A percentile compares a stretch with the other conserved stretches of the same genome.
Evolutionary conservation across 2,888 invertebrate species (phyloP).

Genomic region (Cheilosia soror): DNA sequence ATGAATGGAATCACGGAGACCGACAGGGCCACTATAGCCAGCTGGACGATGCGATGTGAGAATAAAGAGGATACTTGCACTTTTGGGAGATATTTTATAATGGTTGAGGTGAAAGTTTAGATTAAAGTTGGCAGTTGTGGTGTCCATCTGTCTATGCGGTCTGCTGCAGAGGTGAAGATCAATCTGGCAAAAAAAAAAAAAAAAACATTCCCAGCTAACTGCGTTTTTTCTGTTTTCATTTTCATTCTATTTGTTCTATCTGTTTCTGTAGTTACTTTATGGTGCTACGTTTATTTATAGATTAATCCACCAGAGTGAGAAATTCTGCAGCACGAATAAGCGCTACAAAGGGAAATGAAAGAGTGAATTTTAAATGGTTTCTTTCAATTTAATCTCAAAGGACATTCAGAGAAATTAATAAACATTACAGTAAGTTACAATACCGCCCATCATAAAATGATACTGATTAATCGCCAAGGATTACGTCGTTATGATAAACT

Average conservation of each 20-base stretch:
- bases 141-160: conserved; percentile 20
- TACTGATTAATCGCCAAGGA: conserved; percentile 1
- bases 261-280: background rate
- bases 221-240: background rate
- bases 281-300: no score
- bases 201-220: background rate
- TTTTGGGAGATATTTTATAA: conserved; percentile 6
- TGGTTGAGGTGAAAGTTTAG: conserved; percentile 32
- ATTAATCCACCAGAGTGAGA: no score
- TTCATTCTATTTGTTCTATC: background rate
- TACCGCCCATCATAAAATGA: background rate
- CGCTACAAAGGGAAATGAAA: no score
- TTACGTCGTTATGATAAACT: conserved; percentile 5
- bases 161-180: conserved; percentile 19
- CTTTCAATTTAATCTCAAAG: no score
- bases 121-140: conserved; percentile 22
- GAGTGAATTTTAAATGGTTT: no score
- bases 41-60: background rate
- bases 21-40: background rate
- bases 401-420: background rate
- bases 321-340: no score
- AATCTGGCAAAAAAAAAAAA: conserved; percentile 14
- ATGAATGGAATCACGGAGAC: conserved; percentile 30
- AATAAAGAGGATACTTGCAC: conserved; percentile 5
- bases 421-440: background rate